Percentiles rank a stretch among this genome's conserved stretches.
phyloP scores from a whole-genome alignment of 2,113 vertebrate species.

The Oreochromis aureus region DNA sequence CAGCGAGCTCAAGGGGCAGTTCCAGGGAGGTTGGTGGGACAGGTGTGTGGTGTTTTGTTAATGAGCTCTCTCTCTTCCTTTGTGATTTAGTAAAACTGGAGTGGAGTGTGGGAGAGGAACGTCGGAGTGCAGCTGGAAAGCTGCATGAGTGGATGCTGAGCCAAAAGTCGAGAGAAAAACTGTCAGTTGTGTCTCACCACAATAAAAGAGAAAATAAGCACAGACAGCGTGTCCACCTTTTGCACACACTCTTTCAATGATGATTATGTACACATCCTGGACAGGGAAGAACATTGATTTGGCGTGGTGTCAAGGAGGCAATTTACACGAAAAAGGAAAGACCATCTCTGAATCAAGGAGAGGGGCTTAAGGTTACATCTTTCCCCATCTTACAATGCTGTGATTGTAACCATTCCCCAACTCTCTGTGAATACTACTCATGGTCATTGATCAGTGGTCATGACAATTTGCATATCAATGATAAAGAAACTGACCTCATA shows the following conservation, averaged over 20 bases:
- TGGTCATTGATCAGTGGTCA: not conserved
- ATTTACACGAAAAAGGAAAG: not conserved
- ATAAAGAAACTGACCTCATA: not conserved
- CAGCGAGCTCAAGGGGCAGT: not conserved
- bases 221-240: not conserved
- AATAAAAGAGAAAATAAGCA: not conserved
- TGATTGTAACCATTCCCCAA: not conserved
- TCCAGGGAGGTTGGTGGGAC: not conserved
- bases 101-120: not conserved
- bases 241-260: not conserved
- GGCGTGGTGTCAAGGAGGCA: not conserved
- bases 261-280: not conserved
- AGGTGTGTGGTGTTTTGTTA: not conserved
- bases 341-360: not conserved
- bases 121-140: not conserved
- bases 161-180: not conserved
- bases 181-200: not conserved
- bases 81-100: not conserved
- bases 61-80: not conserved
- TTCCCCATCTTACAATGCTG: not conserved
- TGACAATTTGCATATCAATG: not conserved
- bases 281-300: not conserved
- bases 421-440: not conserved
- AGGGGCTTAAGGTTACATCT: not conserved
- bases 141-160: not conserved